Evolutionary conservation across 2,888 invertebrate species (phyloP).

Genomic region (Stratiomys singularior): DNA sequence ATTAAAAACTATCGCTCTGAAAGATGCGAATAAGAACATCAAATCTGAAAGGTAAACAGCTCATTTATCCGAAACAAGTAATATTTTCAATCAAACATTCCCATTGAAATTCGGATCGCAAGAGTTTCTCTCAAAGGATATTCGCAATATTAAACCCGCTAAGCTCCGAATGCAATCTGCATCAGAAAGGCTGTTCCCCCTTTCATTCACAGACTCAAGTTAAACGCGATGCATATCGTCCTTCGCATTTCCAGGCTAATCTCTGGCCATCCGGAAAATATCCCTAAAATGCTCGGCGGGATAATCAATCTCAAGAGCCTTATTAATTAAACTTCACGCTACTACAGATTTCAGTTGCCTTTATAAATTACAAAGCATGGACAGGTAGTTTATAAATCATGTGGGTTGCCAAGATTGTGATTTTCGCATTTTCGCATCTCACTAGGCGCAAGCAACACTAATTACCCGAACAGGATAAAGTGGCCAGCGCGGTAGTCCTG

Average conservation of each 20-base stretch:
- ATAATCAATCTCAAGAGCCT: conserved; percentile 23
- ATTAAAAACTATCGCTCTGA: too few relatives aligned
- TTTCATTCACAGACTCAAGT: not conserved
- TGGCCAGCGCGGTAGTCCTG: not conserved
- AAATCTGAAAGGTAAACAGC: too few relatives aligned
- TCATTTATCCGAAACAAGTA: too few relatives aligned
- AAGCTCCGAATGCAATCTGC: too few relatives aligned
- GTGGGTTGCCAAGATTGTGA: not conserved
- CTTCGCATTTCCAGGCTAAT: not conserved
- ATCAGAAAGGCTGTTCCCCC: too few relatives aligned
- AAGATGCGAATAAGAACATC: too few relatives aligned
- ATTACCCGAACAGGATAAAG: not conserved
- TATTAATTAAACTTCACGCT: conserved; percentile 20
- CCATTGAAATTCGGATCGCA: too few relatives aligned
- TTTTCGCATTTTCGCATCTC: conserved; percentile 5
- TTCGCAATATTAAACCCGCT: too few relatives aligned
- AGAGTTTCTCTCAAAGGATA: too few relatives aligned
- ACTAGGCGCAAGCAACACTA: not conserved
- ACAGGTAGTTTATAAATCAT: conserved; percentile 21
- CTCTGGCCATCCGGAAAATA: conserved; percentile 4
- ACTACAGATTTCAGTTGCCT: not conserved
- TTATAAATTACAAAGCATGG: conserved; percentile 13
- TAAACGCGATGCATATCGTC: not conserved
- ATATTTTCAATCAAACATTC: too few relatives aligned
- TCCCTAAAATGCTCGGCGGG: not conserved